Base-by-base conservation (phyloP, 92 coral and sea anemone species). In the Umimayanthus chanpuru region DNA sequence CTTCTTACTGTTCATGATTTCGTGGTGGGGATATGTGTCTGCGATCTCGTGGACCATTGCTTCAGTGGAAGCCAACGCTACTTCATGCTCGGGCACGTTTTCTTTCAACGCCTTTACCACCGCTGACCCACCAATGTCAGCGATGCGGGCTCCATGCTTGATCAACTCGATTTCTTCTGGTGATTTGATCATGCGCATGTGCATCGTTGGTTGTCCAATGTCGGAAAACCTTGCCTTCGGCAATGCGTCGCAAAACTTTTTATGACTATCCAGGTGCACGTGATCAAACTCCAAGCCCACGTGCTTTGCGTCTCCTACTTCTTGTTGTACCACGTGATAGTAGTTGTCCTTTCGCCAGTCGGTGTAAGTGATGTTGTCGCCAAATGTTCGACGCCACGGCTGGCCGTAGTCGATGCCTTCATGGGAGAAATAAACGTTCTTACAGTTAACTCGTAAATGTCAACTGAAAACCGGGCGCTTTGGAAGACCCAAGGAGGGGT, bases 321-420 rank as follows among this genome's bases (percentile, higher is more conserved):
- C 90, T 70, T 94, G 92, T 85, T 92, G 87, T 3, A 93, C 93
- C 32, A 94, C 96, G 88, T 94, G 79, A 64, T 71, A 93, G 82
- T 91, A 96, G 91, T 93, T 96, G 85, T 96, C 98, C 73, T 88
- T 96, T 40, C 93, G 91, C 98, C 98, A 96, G 92, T 96, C 98
- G 2, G 98, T 96, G 93, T 94, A 96, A 26, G 89, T 86, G 64
- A 96, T 85, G 78, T 96, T 96, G 68, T 95, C 98, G 4, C 98
- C 98, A 78, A 88, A 93, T 9, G 98, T 93, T 25, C 96, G 90
- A 30, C 98, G 94, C 92, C 94, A 89, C 26, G 98, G 98, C 77
- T 96, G 98, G 23, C 98, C 98, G 49, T 94, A 94, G 74, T 96
- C 98, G 65, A 95, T 85, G 68, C 93, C 98, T 96, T 30, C 68